These are phyloP conservation scores for Megaceryle maxima DNA, from an alignment of 2,113 vertebrate species.

Conservation along the genomic window DNA sequence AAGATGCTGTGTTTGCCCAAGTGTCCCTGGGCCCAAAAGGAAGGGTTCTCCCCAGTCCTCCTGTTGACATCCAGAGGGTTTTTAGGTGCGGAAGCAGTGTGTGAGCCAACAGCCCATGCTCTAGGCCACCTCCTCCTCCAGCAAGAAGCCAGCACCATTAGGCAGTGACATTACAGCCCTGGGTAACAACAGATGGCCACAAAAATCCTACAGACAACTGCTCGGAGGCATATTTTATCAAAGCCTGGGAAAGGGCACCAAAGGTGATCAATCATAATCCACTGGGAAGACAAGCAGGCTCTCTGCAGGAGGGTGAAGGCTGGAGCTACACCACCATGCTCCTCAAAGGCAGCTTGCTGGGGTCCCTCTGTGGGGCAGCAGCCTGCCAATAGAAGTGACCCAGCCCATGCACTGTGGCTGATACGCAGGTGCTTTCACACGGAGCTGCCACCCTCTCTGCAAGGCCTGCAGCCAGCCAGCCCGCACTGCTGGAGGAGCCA, in stretches of 20 bases:
- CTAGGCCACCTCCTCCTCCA: neutral
- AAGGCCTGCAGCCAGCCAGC: neutral
- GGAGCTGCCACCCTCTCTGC: neutral
- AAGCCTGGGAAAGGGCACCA: neutral
- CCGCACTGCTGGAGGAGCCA: neutral
- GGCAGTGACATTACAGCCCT: neutral
- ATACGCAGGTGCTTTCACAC: neutral
- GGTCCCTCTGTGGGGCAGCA: neutral
- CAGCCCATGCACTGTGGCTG: rapidly evolving
- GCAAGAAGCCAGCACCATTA: neutral
- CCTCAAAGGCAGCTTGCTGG: neutral
- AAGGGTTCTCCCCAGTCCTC: neutral
- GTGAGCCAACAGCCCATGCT: neutral
- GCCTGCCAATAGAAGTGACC: neutral
- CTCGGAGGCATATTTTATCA: neutral
- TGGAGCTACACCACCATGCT: neutral
- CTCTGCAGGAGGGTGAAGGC: neutral
- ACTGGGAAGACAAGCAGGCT: neutral
- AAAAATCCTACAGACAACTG: neutral
- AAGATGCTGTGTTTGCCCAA: neutral
- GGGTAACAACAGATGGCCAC: neutral
- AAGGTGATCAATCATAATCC: neutral
- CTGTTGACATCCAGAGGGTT: rapidly evolving
- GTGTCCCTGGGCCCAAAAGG: neutral
- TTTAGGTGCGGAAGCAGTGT: rapidly evolving